Evolutionary conservation across 64 coral and sea anemone species (phyloP).

Genomic region (Acropora tenuis): DNA sequence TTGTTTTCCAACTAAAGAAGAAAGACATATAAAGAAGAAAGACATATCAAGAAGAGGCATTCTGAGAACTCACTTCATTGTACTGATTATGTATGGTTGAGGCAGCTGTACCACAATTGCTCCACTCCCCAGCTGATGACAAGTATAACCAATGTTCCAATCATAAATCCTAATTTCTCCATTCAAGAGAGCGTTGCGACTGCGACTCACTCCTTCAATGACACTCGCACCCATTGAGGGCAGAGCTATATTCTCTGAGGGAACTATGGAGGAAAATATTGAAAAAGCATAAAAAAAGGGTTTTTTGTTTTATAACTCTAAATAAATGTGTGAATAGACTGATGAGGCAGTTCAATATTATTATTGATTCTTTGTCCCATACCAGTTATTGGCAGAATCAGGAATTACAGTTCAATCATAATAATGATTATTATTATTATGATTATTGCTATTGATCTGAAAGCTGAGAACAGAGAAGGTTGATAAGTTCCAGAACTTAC

Average conservation of each 20-base stretch:
- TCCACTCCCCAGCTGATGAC: slow-evolving; percentile 97
- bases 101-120: slow-evolving; percentile 92
- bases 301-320: too few relatives aligned
- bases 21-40: too few relatives aligned
- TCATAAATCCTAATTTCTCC: slow-evolving; percentile 91
- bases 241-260: slow-evolving; percentile 81
- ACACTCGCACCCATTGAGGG: slow-evolving; percentile 82
- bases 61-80: slow-evolving; percentile 66
- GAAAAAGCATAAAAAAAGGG: neutral
- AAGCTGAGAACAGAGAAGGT: too few relatives aligned
- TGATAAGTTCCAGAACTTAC: slow-evolving; percentile 28
- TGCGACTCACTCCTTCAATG: slow-evolving; percentile 97
- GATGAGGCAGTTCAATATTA: too few relatives aligned
- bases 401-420: too few relatives aligned
- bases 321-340: too few relatives aligned
- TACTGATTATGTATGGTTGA: slow-evolving; percentile 83
- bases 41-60: too few relatives aligned
- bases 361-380: too few relatives aligned
- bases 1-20: too few relatives aligned
- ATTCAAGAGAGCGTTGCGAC: slow-evolving; percentile 95
- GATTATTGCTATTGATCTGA: too few relatives aligned
- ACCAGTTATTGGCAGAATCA: too few relatives aligned
- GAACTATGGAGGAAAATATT: slow-evolving; percentile 46
- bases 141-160: slow-evolving; percentile 98
- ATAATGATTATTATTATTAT: neutral